Evolutionary conservation across 2,888 invertebrate species (phyloP), one percentile per base, ranked within the genome.

Genomic region (Microplitis deprimator): DNA sequence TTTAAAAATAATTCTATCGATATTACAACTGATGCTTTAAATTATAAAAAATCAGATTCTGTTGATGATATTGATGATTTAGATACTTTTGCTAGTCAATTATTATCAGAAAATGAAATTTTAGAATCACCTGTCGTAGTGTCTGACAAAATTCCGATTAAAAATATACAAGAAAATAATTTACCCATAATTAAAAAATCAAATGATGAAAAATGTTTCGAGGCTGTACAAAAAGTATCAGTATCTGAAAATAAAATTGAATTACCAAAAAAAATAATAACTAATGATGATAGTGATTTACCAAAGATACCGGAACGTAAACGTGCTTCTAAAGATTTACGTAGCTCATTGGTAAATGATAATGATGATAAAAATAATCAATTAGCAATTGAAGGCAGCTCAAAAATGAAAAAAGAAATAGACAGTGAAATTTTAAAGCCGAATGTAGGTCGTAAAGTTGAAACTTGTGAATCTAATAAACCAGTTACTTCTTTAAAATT

Each of bases 261-360:
- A n/a, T 60, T 80, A n/a, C 78, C 79, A 10, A 73, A 74, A 13
- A 73, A 79, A n/a, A 65, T 65, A 6, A 64, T 80, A 8, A 69
- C 65, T 16, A 61, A 59, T 17, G 20, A 70, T 10, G 67, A 74
- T 5, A 38, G n/a, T 7, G 77, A 81, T 74, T 64, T 77, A 39
- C 87, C 87, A 5, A 86, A 82, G 65, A 82, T 83, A 64, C 85
- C 85, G 16, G 84, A 85, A 60, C 80, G 85, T 20, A 85, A 84
- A 79, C 80, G 82, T 50, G 75, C 73, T 10, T 75, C 81, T 39
- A 78, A 81, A 16, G 84, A 84, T 16, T 29, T 73, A 29, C 75
- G 64, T 70, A 38, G 41, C 62, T 68, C 78, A 6, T n/a, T 75
- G 38, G 79, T 70, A 38, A 40, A 67, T 72, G n/a, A 17, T 73